Evolutionary conservation across 2,888 invertebrate genomes (phyloP).

Genomic region (Palloptera scutellata): DNA sequence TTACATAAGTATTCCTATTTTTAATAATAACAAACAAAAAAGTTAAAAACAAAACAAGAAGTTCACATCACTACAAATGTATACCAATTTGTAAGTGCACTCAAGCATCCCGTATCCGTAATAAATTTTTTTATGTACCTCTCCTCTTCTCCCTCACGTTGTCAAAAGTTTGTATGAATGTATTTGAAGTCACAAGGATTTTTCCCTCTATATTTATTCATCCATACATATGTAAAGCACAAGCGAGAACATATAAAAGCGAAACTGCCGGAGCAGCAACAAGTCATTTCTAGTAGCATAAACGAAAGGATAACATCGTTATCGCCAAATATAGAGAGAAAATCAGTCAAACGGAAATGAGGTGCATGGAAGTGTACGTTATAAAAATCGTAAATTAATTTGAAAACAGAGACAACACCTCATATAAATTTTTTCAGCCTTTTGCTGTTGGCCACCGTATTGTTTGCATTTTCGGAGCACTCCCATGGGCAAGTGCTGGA

Average conservation of each 20-base stretch:
- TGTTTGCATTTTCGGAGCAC: background rate
- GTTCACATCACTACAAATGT: too few relatives aligned
- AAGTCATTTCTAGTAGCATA: slow-evolving; percentile 33
- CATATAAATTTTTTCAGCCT: background rate
- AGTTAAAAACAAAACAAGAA: too few relatives aligned
- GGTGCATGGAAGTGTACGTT: slow-evolving; percentile 35
- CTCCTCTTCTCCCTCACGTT: too few relatives aligned
- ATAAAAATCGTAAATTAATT: background rate
- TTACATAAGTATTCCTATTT: too few relatives aligned
- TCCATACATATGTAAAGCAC: background rate
- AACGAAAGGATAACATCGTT: slow-evolving; percentile 26
- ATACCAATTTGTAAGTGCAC: too few relatives aligned
- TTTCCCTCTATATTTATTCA: too few relatives aligned
- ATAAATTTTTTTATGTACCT: too few relatives aligned
- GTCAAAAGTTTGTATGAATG: too few relatives aligned
- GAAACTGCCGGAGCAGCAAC: slow-evolving; percentile 15
- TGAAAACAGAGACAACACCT: background rate
- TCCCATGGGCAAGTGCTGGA: slow-evolving; percentile 49
- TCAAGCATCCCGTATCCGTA: too few relatives aligned
- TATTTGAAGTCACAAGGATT: too few relatives aligned
- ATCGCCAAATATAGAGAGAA: slow-evolving; percentile 7
- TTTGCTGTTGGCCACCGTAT: background rate
- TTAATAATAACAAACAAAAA: too few relatives aligned
- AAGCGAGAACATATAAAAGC: slow-evolving; percentile 27
- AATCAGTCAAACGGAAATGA: slow-evolving; percentile 32